Evolutionary conservation across 2,888 invertebrate species (phyloP).

Genomic region (Eustalomyia histrio): DNA sequence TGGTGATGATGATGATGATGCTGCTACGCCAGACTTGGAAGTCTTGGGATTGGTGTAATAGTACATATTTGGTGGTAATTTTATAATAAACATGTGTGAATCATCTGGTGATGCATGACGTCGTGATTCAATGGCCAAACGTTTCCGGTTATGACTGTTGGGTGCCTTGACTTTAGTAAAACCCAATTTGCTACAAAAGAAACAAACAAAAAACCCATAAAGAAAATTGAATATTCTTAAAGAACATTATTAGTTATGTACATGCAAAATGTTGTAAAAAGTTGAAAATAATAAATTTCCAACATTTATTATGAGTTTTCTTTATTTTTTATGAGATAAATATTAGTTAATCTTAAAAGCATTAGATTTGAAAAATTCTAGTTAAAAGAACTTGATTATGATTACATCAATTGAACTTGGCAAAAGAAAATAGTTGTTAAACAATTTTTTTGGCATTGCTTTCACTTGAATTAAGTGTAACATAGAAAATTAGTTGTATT

Average conservation of each 20-base stretch:
- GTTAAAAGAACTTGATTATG: not conserved
- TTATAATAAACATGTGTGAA: slow-evolving; percentile 92
- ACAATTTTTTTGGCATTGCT: not conserved
- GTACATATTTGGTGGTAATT: slow-evolving; percentile 90
- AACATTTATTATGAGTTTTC: slow-evolving; percentile 52
- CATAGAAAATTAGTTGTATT: slow-evolving; percentile 12
- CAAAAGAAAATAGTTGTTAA: not conserved
- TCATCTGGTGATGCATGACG: slow-evolving; percentile 86
- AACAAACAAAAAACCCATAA: slow-evolving; percentile 26
- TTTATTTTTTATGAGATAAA: slow-evolving; percentile 1
- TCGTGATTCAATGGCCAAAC: slow-evolving; percentile 88
- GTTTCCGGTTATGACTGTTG: slow-evolving; percentile 89
- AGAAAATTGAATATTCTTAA: slow-evolving; percentile 31
- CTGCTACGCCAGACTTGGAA: slow-evolving; percentile 49
- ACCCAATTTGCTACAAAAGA: slow-evolving; percentile 83
- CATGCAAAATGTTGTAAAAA: slow-evolving; percentile 8
- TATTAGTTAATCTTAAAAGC: not conserved
- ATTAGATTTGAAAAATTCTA: slow-evolving; percentile 36
- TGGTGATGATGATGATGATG: slow-evolving; percentile 68
- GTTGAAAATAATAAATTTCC: slow-evolving; percentile 2
- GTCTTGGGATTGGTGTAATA: slow-evolving; percentile 88
- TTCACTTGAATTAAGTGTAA: not conserved
- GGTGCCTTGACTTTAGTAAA: slow-evolving; percentile 86
- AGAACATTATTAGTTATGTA: not conserved
- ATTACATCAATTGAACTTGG: not conserved